Percentiles rank a stretch among this genome's conserved stretches.
Evolutionary conservation across 2,113 vertebrate genomes (phyloP).

Genomic region (Cyanistes caeruleus): DNA sequence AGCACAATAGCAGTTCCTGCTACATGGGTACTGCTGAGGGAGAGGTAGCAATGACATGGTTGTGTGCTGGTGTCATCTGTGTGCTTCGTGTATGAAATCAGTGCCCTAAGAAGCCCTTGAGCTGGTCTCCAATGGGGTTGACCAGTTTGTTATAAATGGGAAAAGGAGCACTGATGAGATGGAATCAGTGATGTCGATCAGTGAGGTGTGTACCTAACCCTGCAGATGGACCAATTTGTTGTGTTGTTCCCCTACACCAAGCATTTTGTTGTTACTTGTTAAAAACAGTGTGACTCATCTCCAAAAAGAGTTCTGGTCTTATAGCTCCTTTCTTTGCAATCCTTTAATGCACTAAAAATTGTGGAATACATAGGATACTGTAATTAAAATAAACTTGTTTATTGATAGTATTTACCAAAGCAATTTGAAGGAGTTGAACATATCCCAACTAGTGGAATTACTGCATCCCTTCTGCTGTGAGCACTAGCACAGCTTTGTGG

Average conservation of each 20-base stretch:
- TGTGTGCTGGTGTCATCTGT: not conserved
- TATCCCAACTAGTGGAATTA: not conserved
- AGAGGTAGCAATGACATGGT: not conserved
- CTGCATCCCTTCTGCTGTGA: not conserved
- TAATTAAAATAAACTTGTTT: accelerated
- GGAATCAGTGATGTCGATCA: accelerated
- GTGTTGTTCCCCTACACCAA: accelerated
- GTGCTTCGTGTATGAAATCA: not conserved
- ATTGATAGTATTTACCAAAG: not conserved
- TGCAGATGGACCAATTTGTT: not conserved
- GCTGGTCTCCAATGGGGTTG: not conserved
- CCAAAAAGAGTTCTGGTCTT: not conserved
- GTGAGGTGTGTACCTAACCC: not conserved
- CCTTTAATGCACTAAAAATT: not conserved
- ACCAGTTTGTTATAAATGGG: accelerated
- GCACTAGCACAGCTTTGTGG: not conserved
- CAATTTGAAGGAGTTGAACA: no score
- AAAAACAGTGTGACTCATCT: not conserved
- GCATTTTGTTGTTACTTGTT: not conserved
- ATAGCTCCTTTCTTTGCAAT: not conserved
- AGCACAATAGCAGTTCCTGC: not conserved
- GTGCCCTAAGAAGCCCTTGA: not conserved
- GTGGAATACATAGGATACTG: accelerated
- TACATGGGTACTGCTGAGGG: not conserved
- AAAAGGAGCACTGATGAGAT: accelerated